Evolutionary conservation across 2,888 invertebrate species (phyloP).

Genomic region (Dasypolia templi): DNA sequence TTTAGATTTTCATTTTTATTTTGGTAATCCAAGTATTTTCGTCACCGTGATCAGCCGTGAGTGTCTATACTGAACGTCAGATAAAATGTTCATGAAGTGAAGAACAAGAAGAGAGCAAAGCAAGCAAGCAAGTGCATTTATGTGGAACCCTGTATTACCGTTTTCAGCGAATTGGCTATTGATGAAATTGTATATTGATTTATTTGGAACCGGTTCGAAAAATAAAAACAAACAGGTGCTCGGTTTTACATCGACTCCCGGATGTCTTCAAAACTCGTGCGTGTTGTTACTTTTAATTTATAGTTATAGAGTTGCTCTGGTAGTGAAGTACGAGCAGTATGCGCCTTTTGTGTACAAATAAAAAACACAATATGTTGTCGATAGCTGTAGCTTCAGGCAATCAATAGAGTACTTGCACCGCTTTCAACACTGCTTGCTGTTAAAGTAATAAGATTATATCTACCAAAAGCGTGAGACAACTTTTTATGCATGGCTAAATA

Average conservation of each 20-base stretch:
- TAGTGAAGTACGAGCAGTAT: background rate
- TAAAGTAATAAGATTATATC: too few relatives aligned
- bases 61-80: slow-evolving; percentile 10
- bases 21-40: too few relatives aligned
- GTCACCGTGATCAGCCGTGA: background rate
- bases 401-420: too few relatives aligned
- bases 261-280: background rate
- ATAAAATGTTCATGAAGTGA: slow-evolving; percentile 54
- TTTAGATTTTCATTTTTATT: too few relatives aligned
- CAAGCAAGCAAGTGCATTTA: too few relatives aligned
- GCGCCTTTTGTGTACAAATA: too few relatives aligned
- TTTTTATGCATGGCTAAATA: too few relatives aligned
- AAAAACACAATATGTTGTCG: too few relatives aligned
- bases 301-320: background rate
- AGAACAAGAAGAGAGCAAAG: too few relatives aligned
- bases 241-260: slow-evolving; percentile 13
- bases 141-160: background rate
- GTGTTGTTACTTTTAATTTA: slow-evolving; percentile 1
- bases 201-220: background rate
- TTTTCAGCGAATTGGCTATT: background rate
- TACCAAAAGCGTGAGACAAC: too few relatives aligned
- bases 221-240: slow-evolving; percentile 11
- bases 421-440: too few relatives aligned
- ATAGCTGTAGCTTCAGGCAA: too few relatives aligned
- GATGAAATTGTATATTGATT: slow-evolving; percentile 23